These are phyloP conservation scores for Ascaphus truei DNA, from an alignment of 2,113 vertebrate genomes.

Conservation along the genomic window DNA sequence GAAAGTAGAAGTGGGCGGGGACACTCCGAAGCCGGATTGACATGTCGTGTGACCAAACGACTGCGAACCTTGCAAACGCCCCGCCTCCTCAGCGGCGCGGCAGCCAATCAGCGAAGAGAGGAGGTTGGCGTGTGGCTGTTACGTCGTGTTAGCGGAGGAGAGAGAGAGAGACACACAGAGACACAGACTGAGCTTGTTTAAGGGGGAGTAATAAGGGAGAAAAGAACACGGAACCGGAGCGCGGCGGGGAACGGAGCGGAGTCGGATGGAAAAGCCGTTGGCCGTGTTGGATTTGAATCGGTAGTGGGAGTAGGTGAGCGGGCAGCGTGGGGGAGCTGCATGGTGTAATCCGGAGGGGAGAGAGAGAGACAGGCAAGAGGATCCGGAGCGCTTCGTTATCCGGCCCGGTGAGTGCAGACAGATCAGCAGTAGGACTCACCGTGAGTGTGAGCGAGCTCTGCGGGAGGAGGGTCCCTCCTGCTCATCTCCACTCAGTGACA, in stretches of 20 bases:
- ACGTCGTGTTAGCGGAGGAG: constrained; percentile 3
- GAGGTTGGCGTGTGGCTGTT: not conserved
- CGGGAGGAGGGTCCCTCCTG: not conserved
- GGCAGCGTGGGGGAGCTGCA: not conserved
- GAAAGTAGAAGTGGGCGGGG: constrained; percentile 3
- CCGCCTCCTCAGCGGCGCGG: not conserved
- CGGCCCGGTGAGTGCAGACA: constrained; percentile 19
- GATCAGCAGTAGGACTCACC: no score
- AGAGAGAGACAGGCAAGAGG: not conserved
- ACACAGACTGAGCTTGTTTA: not conserved
- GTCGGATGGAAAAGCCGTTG: constrained; percentile 6
- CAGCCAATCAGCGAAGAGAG: not conserved
- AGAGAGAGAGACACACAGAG: constrained; percentile 24
- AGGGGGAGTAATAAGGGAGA: not conserved
- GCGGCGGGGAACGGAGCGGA: not conserved
- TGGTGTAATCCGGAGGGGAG: not conserved
- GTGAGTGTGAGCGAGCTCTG: no score
- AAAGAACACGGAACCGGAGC: no score
- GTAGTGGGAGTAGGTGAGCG: not conserved
- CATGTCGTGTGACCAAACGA: not conserved
- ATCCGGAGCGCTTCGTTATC: not conserved
- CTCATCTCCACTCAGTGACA: not conserved
- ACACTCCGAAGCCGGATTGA: not conserved
- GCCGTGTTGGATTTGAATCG: not conserved
- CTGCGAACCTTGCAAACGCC: not conserved